phyloP scores from a whole-genome alignment of 2,113 vertebrate species.

The Tauraco erythrolophus region DNA sequence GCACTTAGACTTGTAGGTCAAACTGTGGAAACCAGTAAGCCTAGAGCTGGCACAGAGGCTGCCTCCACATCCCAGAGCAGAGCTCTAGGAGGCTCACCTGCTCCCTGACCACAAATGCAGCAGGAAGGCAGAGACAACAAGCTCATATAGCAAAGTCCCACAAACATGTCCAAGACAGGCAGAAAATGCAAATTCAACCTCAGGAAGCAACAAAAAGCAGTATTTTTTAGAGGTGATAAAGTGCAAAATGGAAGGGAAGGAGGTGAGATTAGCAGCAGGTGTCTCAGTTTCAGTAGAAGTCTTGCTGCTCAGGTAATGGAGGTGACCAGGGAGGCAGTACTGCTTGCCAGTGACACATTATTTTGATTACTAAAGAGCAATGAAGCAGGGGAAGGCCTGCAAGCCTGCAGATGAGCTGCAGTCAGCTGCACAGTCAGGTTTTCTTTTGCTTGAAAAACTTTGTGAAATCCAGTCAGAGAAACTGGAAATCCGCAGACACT shows the following conservation, averaged over 20 bases:
- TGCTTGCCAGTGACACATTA: not conserved
- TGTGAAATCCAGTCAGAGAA: not conserved
- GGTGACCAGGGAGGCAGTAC: not conserved
- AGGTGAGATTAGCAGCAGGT: not conserved
- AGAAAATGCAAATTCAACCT: not conserved
- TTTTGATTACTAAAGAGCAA: not conserved
- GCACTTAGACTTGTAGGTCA: not conserved
- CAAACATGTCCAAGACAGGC: not conserved
- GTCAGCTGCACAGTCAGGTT: not conserved
- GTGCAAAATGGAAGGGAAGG: not conserved
- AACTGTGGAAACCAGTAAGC: not conserved
- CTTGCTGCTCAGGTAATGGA: not conserved
- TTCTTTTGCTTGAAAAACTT: not conserved
- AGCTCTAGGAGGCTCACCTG: not conserved
- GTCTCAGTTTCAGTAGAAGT: not conserved
- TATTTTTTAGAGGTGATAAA: not conserved
- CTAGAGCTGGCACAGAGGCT: not conserved
- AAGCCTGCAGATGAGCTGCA: not conserved
- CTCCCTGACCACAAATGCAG: not conserved
- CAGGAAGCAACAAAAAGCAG: not conserved
- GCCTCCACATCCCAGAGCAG: not conserved
- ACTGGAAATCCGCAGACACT: not conserved
- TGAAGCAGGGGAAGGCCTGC: not conserved
- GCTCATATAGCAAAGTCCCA: not conserved
- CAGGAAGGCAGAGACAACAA: not conserved